These are phyloP conservation scores for Tyria jacobaeae DNA, from an alignment of 2,888 invertebrate genomes.

Conservation along the genomic window DNA sequence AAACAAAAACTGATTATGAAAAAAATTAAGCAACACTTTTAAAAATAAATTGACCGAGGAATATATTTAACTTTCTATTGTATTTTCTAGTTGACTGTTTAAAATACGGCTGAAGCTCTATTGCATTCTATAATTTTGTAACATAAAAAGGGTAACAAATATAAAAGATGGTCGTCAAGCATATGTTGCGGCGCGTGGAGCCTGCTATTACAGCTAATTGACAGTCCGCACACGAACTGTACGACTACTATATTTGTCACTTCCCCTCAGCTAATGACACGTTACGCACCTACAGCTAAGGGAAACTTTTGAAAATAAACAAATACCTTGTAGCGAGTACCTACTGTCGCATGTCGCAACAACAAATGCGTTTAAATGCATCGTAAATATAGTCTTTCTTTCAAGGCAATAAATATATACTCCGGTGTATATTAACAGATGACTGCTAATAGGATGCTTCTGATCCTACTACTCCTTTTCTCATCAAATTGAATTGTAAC, in stretches of 20 bases:
- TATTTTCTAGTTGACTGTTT: conserved; percentile 36
- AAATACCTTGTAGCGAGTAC: conserved; percentile 49
- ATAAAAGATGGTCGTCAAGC: conserved; percentile 72
- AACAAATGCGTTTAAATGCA: conserved; percentile 26
- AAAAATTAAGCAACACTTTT: conserved; percentile 1
- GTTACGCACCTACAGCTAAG: conserved; percentile 58
- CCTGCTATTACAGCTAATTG: conserved; percentile 79
- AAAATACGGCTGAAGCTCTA: conserved; percentile 25
- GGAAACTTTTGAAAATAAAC: conserved; percentile 70
- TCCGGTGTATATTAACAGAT: conserved; percentile 2
- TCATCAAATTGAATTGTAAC: conserved; percentile 13
- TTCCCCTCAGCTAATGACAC: conserved; percentile 77
- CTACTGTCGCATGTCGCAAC: conserved; percentile 25
- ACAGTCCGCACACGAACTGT: conserved; percentile 73
- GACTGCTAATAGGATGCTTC: not conserved
- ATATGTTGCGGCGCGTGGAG: conserved; percentile 71
- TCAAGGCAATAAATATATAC: conserved; percentile 1
- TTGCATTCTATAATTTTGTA: conserved; percentile 68
- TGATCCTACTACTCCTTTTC: not conserved
- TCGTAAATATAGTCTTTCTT: conserved; percentile 3
- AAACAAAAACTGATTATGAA: not conserved
- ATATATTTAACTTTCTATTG: conserved; percentile 11
- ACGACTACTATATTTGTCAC: conserved; percentile 81
- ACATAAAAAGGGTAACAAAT: conserved; percentile 77
- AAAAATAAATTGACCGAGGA: not conserved